Evolutionary conservation across 1,140 invertebrate species (phyloP).

Genomic region (Microvelia longipes): DNA sequence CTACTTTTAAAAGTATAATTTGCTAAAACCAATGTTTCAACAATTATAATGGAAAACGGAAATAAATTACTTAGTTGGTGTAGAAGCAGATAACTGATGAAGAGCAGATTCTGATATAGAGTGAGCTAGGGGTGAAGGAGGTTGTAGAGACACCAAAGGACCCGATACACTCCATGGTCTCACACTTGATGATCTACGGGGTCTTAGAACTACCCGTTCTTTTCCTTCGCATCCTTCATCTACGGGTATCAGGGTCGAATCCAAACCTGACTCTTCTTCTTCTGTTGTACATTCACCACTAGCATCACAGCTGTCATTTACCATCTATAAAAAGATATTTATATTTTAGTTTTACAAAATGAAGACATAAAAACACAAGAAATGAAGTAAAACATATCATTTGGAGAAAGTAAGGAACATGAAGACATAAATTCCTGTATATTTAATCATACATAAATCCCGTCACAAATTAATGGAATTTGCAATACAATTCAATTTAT

Average conservation of each 20-base stretch:
- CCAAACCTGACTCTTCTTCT: conserved; percentile 35
- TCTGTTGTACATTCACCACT: conserved; percentile 74
- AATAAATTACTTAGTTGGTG: conserved; percentile 1
- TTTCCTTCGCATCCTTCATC: background rate
- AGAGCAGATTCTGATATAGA: conserved; percentile 77
- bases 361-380: conserved; percentile 2
- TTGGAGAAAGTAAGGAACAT: background rate
- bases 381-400: background rate
- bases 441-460: too few species aligned
- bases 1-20: too few species aligned
- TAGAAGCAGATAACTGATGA: conserved; percentile 40
- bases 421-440: too few species aligned
- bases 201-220: conserved; percentile 33
- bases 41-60: too few species aligned
- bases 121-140: conserved; percentile 36
- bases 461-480: too few species aligned
- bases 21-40: too few species aligned
- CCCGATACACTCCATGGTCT: conserved; percentile 74
- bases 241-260: conserved; percentile 22
- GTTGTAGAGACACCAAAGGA: conserved; percentile 37
- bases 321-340: conserved; percentile 18
- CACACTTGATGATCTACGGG: conserved; percentile 30
- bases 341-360: background rate
- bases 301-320: conserved; percentile 58
- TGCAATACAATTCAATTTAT: too few species aligned